Conservation (phyloP, 2,113 vertebrate species). For the Stercorarius parasiticus region DNA sequence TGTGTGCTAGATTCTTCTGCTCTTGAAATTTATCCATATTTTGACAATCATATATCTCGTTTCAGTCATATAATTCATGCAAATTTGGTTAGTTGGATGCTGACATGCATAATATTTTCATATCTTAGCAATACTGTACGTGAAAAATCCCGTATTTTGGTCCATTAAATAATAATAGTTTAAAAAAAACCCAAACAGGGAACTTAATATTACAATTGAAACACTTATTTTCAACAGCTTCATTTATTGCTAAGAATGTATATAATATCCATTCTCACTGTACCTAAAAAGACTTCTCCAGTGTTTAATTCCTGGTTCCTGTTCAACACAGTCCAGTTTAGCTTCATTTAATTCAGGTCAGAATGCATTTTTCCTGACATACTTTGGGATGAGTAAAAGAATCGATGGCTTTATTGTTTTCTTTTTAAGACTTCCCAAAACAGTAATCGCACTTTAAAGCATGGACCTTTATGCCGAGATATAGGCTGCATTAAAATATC, state of each 20-base stretch:
- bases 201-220: background rate
- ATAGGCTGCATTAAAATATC: background rate
- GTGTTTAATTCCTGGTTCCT: background rate
- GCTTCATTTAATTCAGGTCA: background rate
- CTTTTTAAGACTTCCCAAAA: background rate
- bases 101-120: background rate
- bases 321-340: background rate
- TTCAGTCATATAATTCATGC: background rate
- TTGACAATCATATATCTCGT: background rate
- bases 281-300: background rate
- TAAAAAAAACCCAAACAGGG: background rate
- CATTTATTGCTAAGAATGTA: background rate
- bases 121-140: background rate
- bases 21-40: background rate
- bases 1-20: background rate
- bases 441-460: background rate
- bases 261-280: background rate
- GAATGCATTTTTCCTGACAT: background rate
- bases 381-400: background rate
- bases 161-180: background rate
- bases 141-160: background rate
- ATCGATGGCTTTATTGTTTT: background rate
- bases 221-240: background rate
- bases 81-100: background rate
- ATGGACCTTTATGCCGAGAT: background rate